Percentiles rank a stretch among this genome's conserved stretches.
Conservation (phyloP, 2,797 vertebrate genomes). For the Menidia menidia region DNA sequence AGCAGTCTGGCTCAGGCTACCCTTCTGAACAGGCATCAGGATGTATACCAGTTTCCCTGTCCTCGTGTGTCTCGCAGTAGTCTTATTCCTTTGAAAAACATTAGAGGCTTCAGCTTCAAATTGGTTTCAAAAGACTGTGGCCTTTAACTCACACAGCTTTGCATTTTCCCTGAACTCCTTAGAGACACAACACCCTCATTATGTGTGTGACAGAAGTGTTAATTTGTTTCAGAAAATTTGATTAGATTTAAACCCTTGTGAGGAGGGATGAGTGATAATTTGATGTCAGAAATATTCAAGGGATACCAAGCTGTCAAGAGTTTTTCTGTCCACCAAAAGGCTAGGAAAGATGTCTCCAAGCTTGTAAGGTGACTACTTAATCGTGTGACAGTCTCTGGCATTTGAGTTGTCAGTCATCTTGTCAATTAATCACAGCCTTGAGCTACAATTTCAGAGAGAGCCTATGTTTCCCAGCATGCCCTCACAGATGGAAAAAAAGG, state of each 20-base stretch:
- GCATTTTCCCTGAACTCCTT: constrained; percentile 8
- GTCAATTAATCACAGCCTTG: constrained; percentile 60
- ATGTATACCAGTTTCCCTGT: too few species aligned
- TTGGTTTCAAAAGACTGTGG: constrained; percentile 16
- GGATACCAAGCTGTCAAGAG: constrained; percentile 23
- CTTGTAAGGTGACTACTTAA: constrained; percentile 39
- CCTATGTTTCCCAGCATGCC: constrained; percentile 27
- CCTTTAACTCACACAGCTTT: constrained; percentile 12
- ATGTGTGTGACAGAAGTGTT: constrained; percentile 24
- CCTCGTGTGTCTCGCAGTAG: neutral
- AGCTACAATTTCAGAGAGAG: constrained; percentile 24
- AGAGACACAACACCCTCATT: constrained; percentile 6
- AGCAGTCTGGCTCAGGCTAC: too few species aligned
- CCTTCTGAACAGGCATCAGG: too few species aligned
- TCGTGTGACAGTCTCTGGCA: constrained; percentile 45
- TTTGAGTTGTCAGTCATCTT: constrained; percentile 66
- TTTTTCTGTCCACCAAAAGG: constrained; percentile 30
- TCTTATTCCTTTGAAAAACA: constrained; percentile 14
- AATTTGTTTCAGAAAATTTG: constrained; percentile 37
- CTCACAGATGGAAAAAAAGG: constrained; percentile 23
- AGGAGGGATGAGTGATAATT: constrained; percentile 26
- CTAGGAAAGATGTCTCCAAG: constrained; percentile 28
- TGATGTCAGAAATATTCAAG: constrained; percentile 21
- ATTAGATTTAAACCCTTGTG: constrained; percentile 28
- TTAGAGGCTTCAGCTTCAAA: neutral